These are phyloP conservation scores for Gyrodactylus salaris DNA, from an alignment of 1,140 invertebrate species.

Conservation along the genomic window DNA sequence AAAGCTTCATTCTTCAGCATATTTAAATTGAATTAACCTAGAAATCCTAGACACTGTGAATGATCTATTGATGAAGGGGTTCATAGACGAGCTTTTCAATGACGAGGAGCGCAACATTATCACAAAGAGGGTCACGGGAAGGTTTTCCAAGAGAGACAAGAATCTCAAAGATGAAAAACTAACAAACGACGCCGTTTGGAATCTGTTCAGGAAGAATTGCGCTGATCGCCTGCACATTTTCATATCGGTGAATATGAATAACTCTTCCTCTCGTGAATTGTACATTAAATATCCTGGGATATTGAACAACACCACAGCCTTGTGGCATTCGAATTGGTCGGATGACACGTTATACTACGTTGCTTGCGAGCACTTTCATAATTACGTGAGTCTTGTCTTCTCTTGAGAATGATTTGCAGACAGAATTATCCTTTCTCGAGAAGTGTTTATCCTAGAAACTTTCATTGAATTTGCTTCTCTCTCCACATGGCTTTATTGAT, in stretches of 20 bases:
- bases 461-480: not conserved
- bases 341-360: constrained; percentile 32
- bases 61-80: constrained; percentile 49
- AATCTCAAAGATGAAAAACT: not conserved
- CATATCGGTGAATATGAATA: constrained; percentile 21
- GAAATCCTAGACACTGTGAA: constrained; percentile 57
- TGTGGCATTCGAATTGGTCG: constrained; percentile 24
- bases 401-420: no score
- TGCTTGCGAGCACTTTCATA: constrained; percentile 36
- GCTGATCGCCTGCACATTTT: constrained; percentile 22
- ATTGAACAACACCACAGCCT: constrained; percentile 22
- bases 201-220: constrained; percentile 25
- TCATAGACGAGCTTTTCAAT: constrained; percentile 43
- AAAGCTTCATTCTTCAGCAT: no score
- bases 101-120: constrained; percentile 53
- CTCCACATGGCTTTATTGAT: not conserved
- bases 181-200: constrained; percentile 25
- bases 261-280: constrained; percentile 18
- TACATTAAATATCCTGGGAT: constrained; percentile 22
- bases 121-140: constrained; percentile 27
- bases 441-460: not conserved
- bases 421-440: no score
- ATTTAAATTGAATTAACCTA: constrained; percentile 3
- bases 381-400: constrained; percentile 26
- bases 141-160: constrained; percentile 15